Base-by-base conservation (phyloP, 2,888 invertebrate species). In the Endomychus coccineus region DNA sequence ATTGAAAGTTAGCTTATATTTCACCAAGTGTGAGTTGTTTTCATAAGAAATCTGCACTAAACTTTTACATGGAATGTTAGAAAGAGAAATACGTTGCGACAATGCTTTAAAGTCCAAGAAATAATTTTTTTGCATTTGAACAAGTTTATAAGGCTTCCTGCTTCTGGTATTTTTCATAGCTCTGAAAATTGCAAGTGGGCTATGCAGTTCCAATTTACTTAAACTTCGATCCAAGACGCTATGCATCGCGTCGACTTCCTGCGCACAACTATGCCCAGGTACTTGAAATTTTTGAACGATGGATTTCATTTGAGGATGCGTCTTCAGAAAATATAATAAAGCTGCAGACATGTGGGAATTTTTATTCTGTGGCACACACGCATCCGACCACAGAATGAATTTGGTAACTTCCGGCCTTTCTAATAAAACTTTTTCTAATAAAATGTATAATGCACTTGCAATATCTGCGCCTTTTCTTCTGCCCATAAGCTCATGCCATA, bases 311-410 rank as follows among this genome's bases (percentile, higher is more conserved):
- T 27, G 3, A 17, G 25, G 34, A 11, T n/a, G n/a, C n/a, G n/a
- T 34, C 21, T 22, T 24, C 17, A 35, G 17, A 35, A 35, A 35
- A 17, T 35, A 27, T 12, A 24, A 11, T 21, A 36, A 12, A 10
- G 30, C 30, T 14, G 19, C 13, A 7, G 21, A 9, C 28, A 36
- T 36, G 19, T 21, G 21, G 17, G 29, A 36, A 19, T 29, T 36
- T 36, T 36, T 28, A 29, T 36, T 36, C 23, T 29, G 36, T 6
- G 36, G 36, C 17, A 36, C 36, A 23, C 36, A 36, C 2, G 36
- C 17, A 30, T 30, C 36, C 13, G 36, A 36, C 36, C 36, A 36
- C 22, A 36, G 16, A 24, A 24, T n/a, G n/a, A n/a, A n/a, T n/a
- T n/a, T n/a, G n/a, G n/a, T n/a, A n/a, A n/a, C n/a, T n/a, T n/a